Evolutionary conservation across 2,888 invertebrate genomes (phyloP), one percentile per base, ranked within the genome.

Genomic region (Orchesella flavescens): DNA sequence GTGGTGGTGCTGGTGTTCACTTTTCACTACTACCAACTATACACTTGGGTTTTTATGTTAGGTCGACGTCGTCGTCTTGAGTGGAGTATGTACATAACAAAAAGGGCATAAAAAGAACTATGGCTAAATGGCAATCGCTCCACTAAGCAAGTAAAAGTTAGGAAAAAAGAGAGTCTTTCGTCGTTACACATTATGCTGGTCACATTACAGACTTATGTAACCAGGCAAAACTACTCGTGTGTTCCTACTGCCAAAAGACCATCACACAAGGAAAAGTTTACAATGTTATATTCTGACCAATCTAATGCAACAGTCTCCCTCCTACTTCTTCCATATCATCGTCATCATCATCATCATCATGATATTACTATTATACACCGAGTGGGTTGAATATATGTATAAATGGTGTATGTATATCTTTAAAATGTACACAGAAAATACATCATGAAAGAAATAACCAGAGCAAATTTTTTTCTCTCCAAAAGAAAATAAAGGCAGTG

Each of bases 151-250:
- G 78, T 15, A 46, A 80, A 80, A 66, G 63, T 78, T 68, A 69
- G 71, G 53, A 59, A 49, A 72, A 43, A n/a, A 74, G 68, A 68
- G 74, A 59, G 68, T 59, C 59, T 1, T 49, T 63, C 19, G 4
- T 53, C 75, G 57, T 59, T 57, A 21, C 34, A 82, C 75, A 72
- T 82, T 75, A 82, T 82, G 81, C 81, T 82, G 81, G 81, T 82
- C 81, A 82, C 81, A 82, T 75, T 82, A 82, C 68, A 44, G 55
- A 61, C 68, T 69, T 46, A 49, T 72, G 75, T 61, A 75, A 49
- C 65, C 69, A 80, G 19, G 46, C 49, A 74, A 61, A 59, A 46
- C 61, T 78, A 69, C 66, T 73, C n/a, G 10, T 15, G 10, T 61
- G 9, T 21, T 23, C 21, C 63, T 24, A 63, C 44, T 15, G 59